These are phyloP conservation scores for Tricholaema leucomelas DNA, from an alignment of 2,113 vertebrate genomes.

Conservation along the genomic window DNA sequence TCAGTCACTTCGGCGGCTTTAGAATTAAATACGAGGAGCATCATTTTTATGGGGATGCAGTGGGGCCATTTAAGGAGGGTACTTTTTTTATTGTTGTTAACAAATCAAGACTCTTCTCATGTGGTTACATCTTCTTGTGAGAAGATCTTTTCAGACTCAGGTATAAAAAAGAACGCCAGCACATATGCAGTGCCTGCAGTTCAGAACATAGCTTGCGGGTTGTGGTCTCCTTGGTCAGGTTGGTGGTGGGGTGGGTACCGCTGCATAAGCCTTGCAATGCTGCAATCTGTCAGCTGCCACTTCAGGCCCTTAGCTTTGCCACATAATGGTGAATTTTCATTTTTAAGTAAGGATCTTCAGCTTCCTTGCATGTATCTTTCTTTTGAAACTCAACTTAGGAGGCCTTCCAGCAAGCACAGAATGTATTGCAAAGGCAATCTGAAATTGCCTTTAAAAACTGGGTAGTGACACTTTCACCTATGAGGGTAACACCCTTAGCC, in stretches of 20 bases:
- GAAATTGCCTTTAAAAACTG: background rate
- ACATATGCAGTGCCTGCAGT: background rate
- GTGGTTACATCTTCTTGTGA: constrained; percentile 28
- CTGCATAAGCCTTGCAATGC: background rate
- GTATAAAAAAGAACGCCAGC: background rate
- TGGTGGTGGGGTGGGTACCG: constrained; percentile 9
- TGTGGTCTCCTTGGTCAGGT: background rate
- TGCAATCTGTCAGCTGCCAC: background rate
- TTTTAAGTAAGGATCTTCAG: background rate
- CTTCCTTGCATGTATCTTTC: background rate
- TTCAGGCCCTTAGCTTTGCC: background rate
- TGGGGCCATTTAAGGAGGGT: background rate
- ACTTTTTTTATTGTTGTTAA: background rate
- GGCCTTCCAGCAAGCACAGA: background rate
- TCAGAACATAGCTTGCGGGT: background rate
- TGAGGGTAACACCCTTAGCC: background rate
- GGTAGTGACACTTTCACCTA: background rate
- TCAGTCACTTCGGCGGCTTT: background rate
- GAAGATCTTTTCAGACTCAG: background rate
- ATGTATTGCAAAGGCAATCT: background rate
- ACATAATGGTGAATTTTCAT: background rate
- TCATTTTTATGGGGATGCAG: background rate
- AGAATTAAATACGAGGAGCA: background rate
- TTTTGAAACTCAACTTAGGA: background rate
- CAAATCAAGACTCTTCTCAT: constrained; percentile 17